phyloP scores from a whole-genome alignment of 2,797 vertebrate species.

The Crenuchus spilurus region DNA sequence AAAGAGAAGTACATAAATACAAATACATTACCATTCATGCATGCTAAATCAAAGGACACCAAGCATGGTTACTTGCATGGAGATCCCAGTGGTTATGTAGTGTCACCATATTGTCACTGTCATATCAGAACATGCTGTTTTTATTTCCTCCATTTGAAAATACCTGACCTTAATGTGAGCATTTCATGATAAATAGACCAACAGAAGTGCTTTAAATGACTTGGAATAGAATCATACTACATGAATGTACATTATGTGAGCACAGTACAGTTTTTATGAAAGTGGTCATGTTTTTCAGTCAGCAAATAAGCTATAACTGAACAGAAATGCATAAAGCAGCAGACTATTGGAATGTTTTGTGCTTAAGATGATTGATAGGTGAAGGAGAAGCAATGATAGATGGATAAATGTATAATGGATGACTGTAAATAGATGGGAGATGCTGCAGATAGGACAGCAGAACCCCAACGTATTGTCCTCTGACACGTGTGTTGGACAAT shows the following conservation, averaged over 20 bases:
- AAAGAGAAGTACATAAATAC: conserved; percentile 7
- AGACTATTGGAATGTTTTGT: conserved; percentile 10
- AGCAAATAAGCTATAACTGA: not conserved
- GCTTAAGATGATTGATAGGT: conserved; percentile 30
- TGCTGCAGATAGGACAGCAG: conserved; percentile 16
- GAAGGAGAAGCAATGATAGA: conserved; percentile 11
- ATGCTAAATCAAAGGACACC: conserved; percentile 3
- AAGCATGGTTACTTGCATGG: not conserved
- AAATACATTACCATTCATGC: conserved; percentile 1
- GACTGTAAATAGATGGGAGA: conserved; percentile 23
- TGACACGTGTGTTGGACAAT: conserved; percentile 37
- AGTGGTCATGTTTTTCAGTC: not conserved
- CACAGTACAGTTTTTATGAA: not conserved
- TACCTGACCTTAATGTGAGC: not conserved
- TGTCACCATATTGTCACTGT: not conserved
- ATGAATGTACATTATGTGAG: not conserved
- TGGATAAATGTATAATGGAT: conserved; percentile 33
- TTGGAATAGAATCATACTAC: not conserved
- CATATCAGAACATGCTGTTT: not conserved
- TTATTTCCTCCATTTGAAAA: not conserved
- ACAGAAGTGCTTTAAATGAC: not conserved
- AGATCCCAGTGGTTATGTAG: not conserved
- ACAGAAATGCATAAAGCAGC: not conserved
- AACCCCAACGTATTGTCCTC: conserved; percentile 17
- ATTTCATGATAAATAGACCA: not conserved